These are phyloP conservation scores for Aphidoletes aphidimyza DNA, from an alignment of 2,888 invertebrate genomes.

Conservation along the genomic window DNA sequence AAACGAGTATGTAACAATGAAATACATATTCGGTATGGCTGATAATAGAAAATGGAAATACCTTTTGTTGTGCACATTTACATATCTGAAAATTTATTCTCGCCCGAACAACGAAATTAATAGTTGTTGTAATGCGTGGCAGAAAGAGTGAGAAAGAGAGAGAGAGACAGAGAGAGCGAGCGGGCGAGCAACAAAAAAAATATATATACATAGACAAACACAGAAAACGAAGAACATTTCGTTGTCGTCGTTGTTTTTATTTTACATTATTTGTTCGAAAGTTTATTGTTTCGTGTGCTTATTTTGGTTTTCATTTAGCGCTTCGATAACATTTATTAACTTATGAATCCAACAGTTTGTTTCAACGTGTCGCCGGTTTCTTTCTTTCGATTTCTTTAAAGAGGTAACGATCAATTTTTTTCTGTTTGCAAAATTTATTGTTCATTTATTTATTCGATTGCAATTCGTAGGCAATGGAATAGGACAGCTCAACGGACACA, in stretches of 20 bases:
- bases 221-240: background rate
- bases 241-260: background rate
- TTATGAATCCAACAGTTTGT: conserved; percentile 40
- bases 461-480: background rate
- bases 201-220: background rate
- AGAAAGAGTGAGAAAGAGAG: too few relatives aligned
- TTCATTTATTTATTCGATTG: background rate
- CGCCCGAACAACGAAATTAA: background rate
- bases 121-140: background rate
- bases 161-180: conserved; percentile 37
- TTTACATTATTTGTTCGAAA: background rate
- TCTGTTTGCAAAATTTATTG: background rate
- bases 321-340: conserved; percentile 12
- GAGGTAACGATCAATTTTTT: background rate
- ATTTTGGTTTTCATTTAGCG: conserved; percentile 46
- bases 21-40: conserved; percentile 50
- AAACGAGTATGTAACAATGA: conserved; percentile 48
- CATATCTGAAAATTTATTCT: conserved; percentile 8
- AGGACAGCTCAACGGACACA: background rate
- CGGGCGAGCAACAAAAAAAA: background rate
- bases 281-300: conserved; percentile 49
- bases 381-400: background rate
- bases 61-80: conserved; percentile 47
- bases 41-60: conserved; percentile 54
- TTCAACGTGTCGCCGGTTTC: conserved; percentile 29